Percentiles rank a stretch among this genome's conserved stretches.
These are phyloP conservation scores for Stegostoma tigrinum DNA, from an alignment of 2,113 vertebrate species.

Conservation along the genomic window DNA sequence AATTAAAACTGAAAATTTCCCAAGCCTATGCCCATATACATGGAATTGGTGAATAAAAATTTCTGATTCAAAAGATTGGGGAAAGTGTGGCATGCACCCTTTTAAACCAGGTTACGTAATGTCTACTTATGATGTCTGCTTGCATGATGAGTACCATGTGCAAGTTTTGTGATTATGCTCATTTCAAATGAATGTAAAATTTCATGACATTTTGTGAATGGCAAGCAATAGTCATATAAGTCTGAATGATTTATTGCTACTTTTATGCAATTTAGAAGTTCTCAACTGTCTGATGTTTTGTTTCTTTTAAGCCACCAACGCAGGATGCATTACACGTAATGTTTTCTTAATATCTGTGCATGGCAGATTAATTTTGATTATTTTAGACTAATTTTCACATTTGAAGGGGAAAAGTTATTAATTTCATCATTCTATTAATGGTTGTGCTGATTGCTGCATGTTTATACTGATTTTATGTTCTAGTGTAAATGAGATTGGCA, in stretches of 20 bases:
- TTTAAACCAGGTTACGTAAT: not conserved
- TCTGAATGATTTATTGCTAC: not conserved
- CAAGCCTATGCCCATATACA: not conserved
- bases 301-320: not conserved
- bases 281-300: not conserved
- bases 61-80: not conserved
- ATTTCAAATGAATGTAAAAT: not conserved
- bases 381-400: not conserved
- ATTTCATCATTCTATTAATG: not conserved
- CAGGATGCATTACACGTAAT: not conserved
- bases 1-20: not conserved
- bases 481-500: not conserved
- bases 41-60: not conserved
- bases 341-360: not conserved
- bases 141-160: not conserved
- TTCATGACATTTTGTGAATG: not conserved
- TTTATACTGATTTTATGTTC: not conserved
- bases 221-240: not conserved
- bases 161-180: not conserved
- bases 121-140: not conserved
- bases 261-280: not conserved
- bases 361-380: not conserved
- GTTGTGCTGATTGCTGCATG: not conserved
- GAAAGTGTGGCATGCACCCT: not conserved
- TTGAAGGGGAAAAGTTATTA: not conserved